Conservation (phyloP, 2,888 invertebrate species). For the Amorpha juglandis region DNA sequence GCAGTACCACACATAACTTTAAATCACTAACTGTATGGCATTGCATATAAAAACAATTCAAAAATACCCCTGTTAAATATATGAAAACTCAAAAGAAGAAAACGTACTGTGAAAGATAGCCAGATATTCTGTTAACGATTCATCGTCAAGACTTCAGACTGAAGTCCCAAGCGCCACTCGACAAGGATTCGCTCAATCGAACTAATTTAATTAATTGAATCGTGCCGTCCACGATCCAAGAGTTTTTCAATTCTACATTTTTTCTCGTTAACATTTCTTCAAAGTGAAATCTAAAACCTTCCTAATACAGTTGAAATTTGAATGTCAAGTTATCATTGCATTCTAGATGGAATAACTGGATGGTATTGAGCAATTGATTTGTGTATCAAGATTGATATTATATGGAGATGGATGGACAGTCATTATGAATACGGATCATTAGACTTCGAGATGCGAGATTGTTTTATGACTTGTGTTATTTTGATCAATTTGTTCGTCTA, state of each 20-base stretch:
- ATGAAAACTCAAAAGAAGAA: neutral
- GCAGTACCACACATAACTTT: too few species aligned
- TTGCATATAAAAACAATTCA: too few species aligned
- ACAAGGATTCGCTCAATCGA: conserved; percentile 50
- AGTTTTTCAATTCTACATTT: conserved; percentile 37
- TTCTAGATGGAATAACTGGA: conserved; percentile 12
- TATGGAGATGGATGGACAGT: conserved; percentile 50
- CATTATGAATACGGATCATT: conserved; percentile 37
- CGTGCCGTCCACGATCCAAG: conserved; percentile 52
- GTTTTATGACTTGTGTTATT: conserved; percentile 27
- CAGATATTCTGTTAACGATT: conserved; percentile 11
- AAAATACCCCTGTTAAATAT: neutral
- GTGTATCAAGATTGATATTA: conserved; percentile 54
- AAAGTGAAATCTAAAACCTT: conserved; percentile 36
- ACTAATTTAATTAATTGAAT: conserved; percentile 69
- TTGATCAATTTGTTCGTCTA: conserved; percentile 7
- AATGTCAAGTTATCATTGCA: conserved; percentile 20
- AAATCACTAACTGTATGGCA: too few species aligned
- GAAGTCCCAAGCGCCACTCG: conserved; percentile 32
- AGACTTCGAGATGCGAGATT: conserved; percentile 22
- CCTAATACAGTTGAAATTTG: conserved; percentile 37
- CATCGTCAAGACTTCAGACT: neutral
- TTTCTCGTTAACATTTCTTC: conserved; percentile 27
- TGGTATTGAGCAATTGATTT: conserved; percentile 54
- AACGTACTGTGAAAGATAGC: neutral